Conservation (phyloP, 2,888 invertebrate genomes). For the Morpho achilles region DNA sequence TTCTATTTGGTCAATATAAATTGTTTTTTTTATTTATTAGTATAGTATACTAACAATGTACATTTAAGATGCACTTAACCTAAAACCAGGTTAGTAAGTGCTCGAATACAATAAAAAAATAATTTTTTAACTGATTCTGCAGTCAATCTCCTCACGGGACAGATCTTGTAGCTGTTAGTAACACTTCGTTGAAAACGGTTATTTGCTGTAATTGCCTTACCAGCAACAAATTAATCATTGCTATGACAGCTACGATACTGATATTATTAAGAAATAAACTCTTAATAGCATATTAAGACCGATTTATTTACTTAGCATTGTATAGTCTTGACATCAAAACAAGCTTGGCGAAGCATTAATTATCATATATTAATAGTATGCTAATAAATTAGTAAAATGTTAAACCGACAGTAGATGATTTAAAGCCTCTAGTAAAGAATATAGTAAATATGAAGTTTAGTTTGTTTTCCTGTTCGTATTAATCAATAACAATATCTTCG, state of each 20-base stretch:
- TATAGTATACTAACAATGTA: no score
- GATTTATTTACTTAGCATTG: slow-evolving; percentile 31
- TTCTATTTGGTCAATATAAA: no score
- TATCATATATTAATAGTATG: slow-evolving; percentile 9
- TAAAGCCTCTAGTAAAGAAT: no score
- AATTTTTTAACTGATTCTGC: no score
- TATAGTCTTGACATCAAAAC: slow-evolving; percentile 22
- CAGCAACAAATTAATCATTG: slow-evolving; percentile 67
- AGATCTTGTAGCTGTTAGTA: slow-evolving; percentile 23
- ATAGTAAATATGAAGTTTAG: no score
- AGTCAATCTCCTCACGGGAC: no score
- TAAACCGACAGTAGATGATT: not conserved
- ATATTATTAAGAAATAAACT: slow-evolving; percentile 50
- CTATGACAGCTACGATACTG: slow-evolving; percentile 60
- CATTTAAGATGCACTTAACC: no score
- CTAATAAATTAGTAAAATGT: not conserved
- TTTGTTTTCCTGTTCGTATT: no score
- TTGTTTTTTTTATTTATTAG: no score
- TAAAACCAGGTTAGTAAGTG: no score
- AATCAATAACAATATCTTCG: no score
- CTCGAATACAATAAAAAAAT: no score
- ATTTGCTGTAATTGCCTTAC: slow-evolving; percentile 62
- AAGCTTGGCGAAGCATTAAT: slow-evolving; percentile 13
- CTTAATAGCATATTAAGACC: slow-evolving; percentile 40
- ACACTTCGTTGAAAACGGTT: slow-evolving; percentile 53